Evolutionary conservation across 2,888 invertebrate genomes (phyloP).

Genomic region (Drosophila planitibia): DNA sequence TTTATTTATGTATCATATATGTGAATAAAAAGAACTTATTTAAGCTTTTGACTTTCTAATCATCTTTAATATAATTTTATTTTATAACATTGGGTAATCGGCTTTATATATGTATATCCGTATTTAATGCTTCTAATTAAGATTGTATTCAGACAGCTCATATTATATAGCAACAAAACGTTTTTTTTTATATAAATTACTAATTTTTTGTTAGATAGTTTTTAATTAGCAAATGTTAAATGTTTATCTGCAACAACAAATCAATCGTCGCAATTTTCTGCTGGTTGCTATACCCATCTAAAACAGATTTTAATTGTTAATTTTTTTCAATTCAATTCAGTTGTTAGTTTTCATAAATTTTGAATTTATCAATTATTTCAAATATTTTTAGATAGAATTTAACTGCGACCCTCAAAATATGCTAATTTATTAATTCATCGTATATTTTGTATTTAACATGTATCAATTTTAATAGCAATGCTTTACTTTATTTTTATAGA

Average conservation of each 20-base stretch:
- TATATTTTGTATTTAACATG: slow-evolving; percentile 12
- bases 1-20: not conserved
- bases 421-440: slow-evolving; percentile 19
- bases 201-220: slow-evolving; percentile 19
- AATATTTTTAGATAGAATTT: slow-evolving; percentile 41
- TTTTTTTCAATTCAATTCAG: slow-evolving; percentile 4
- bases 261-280: slow-evolving; percentile 18
- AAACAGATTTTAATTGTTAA: slow-evolving; percentile 21
- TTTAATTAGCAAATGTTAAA: slow-evolving; percentile 18
- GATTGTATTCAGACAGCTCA: slow-evolving; percentile 14
- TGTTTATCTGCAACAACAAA: slow-evolving; percentile 22
- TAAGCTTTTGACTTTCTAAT: slow-evolving; percentile 32
- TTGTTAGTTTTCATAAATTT: slow-evolving; percentile 16
- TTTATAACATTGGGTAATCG: slow-evolving; percentile 28
- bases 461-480: slow-evolving; percentile 33
- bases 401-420: slow-evolving; percentile 49
- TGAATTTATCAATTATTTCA: slow-evolving; percentile 23
- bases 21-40: slow-evolving; percentile 23
- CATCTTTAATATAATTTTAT: slow-evolving; percentile 6
- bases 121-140: slow-evolving; percentile 10
- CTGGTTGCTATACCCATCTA: slow-evolving; percentile 20
- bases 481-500: slow-evolving; percentile 10
- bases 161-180: slow-evolving; percentile 9
- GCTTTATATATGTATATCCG: slow-evolving; percentile 13
- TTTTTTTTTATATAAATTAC: slow-evolving; percentile 1